phyloP scores from a whole-genome alignment of 2,888 invertebrate genomes.

The Epirrita christyi region DNA sequence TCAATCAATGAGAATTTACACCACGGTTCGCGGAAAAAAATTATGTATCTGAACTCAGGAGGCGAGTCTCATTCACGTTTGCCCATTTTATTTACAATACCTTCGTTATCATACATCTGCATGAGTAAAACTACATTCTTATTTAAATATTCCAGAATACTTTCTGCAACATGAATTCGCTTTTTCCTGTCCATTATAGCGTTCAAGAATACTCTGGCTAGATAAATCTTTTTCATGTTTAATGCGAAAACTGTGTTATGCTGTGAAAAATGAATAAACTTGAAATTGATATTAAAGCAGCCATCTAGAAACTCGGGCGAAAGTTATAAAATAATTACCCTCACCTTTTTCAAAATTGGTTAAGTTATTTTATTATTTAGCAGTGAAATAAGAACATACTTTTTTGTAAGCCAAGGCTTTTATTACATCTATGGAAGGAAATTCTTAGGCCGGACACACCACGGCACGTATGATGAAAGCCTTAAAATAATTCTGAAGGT shows the following conservation, averaged over 20 bases:
- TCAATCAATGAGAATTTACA: no score
- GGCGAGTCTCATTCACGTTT: no score
- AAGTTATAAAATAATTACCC: conserved; percentile 15
- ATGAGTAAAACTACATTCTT: no score
- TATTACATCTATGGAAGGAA: no score
- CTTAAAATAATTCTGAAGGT: neutral
- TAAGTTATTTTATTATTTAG: conserved; percentile 7
- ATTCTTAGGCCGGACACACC: no score
- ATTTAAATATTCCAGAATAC: conserved; percentile 47
- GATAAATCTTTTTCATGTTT: conserved; percentile 59
- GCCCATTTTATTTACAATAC: no score
- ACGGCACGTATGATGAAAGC: no score
- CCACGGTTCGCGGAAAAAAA: no score
- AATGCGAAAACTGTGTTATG: conserved; percentile 63
- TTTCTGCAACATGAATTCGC: conserved; percentile 54
- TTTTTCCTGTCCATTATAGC: conserved; percentile 58
- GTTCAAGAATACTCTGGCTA: conserved; percentile 48
- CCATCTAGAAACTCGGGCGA: conserved; percentile 15
- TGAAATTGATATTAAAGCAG: conserved; percentile 31
- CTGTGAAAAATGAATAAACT: conserved; percentile 34
- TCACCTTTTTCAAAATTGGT: conserved; percentile 1
- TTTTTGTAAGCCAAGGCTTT: no score
- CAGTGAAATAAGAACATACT: no score
- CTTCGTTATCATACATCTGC: no score
- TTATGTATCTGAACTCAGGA: no score